Conservation (phyloP, 2,888 invertebrate genomes). For the Pseudeuparius sepicola region DNA sequence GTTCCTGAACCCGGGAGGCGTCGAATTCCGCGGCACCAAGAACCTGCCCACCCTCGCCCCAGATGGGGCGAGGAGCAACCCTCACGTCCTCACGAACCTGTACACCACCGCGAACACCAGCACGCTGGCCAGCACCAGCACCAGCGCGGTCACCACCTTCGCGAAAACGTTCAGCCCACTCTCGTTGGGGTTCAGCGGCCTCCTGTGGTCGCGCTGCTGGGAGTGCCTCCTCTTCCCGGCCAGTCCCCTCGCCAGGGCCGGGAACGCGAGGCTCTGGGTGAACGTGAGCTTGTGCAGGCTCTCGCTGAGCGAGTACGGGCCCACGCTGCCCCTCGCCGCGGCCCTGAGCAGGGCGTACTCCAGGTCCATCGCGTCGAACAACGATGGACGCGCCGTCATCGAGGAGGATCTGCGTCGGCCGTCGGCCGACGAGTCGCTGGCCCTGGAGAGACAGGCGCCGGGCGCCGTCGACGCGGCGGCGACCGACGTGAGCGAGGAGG, state of each 20-base stretch:
- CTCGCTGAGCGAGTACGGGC: slow-evolving; percentile 60
- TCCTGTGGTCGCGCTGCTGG: slow-evolving; percentile 40
- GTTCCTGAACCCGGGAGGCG: no score
- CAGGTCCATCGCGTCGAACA: slow-evolving; percentile 60
- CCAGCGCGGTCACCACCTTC: slow-evolving; percentile 59
- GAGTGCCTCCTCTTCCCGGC: slow-evolving; percentile 51
- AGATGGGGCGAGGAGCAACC: slow-evolving; percentile 58
- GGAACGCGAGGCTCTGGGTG: slow-evolving; percentile 63
- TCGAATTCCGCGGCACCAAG: slow-evolving; percentile 21
- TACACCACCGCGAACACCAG: slow-evolving; percentile 64
- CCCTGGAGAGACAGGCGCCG: slow-evolving; percentile 30
- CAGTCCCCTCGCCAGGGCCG: slow-evolving; percentile 57
- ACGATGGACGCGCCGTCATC: slow-evolving; percentile 53
- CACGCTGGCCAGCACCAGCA: slow-evolving; percentile 58
- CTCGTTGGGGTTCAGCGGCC: slow-evolving; percentile 52
- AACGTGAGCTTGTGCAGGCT: slow-evolving; percentile 64
- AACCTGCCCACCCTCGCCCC: slow-evolving; percentile 32
- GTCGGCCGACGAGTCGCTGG: slow-evolving; percentile 40
- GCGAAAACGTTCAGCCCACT: slow-evolving; percentile 61
- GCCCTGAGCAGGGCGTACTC: slow-evolving; percentile 60
- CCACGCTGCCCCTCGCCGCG: slow-evolving; percentile 60
- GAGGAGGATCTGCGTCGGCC: slow-evolving; percentile 46
- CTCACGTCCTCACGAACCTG: slow-evolving; percentile 67
- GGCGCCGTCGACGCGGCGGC: slow-evolving; percentile 41
- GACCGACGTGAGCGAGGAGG: slow-evolving; percentile 48